These are phyloP conservation scores for Octodon degus DNA, from an alignment of 2,113 vertebrate species.

Conservation along the genomic window DNA sequence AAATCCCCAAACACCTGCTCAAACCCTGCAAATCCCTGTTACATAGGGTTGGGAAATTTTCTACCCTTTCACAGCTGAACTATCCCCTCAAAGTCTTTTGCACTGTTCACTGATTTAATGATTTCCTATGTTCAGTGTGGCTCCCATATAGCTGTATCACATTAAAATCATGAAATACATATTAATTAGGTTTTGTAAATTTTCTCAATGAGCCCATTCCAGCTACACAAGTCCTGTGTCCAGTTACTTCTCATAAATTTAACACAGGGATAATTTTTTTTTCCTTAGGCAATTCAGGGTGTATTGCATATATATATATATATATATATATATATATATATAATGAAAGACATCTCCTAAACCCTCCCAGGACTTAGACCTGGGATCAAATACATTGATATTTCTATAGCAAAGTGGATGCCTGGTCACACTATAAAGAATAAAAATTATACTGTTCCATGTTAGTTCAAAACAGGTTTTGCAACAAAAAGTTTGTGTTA, in stretches of 20 bases:
- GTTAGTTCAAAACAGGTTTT: conserved; percentile 4
- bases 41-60: not conserved
- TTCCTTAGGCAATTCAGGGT: not conserved
- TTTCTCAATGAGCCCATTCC: conserved; percentile 13
- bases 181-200: conserved; percentile 37
- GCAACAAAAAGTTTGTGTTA: not conserved
- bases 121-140: conserved; percentile 42
- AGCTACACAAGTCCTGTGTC: conserved; percentile 2
- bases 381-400: not conserved
- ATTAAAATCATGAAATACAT: not conserved
- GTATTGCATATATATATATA: not conserved
- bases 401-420: not conserved
- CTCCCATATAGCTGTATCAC: not conserved
- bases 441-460: not conserved
- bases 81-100: conserved; percentile 12
- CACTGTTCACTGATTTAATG: conserved; percentile 30
- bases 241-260: not conserved
- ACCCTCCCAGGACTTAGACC: not conserved
- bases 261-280: not conserved
- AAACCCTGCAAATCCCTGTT: not conserved
- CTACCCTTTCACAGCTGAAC: not conserved
- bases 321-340: too few species aligned
- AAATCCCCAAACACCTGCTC: not conserved
- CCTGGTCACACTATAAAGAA: not conserved
- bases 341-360: not conserved